A percentile compares a stretch with the other conserved stretches of the same genome.
Conservation (phyloP, 2,113 vertebrate species). For the Drymodes brunneopygia region DNA sequence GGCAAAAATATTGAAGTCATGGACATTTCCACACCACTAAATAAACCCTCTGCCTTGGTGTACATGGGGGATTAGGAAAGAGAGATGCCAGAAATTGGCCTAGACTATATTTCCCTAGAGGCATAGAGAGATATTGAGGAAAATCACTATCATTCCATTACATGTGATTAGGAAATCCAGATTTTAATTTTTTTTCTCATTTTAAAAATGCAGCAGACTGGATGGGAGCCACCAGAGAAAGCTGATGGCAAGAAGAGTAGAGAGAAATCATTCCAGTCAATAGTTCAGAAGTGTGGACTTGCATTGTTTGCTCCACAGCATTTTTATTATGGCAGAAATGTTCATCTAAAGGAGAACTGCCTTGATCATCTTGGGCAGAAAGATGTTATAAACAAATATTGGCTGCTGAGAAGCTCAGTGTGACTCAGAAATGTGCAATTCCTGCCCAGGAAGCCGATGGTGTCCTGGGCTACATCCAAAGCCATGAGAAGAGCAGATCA, state of each 20-base stretch:
- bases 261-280: background rate
- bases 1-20: background rate
- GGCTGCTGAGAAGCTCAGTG: background rate
- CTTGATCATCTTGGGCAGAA: background rate
- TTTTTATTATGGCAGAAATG: background rate
- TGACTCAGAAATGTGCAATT: background rate
- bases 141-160: constrained; percentile 33
- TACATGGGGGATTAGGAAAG: constrained; percentile 43
- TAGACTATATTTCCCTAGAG: constrained; percentile 60
- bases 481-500: too few species aligned
- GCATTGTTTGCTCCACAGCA: background rate
- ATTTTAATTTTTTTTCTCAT: background rate
- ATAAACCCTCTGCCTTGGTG: background rate
- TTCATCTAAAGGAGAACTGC: background rate
- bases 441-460: background rate
- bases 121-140: constrained; percentile 16
- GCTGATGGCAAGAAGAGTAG: background rate
- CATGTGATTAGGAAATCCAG: constrained; percentile 28
- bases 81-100: constrained; percentile 36
- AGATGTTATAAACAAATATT: background rate
- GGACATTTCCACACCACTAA: constrained; percentile 12
- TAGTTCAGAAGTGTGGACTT: background rate
- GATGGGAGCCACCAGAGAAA: background rate
- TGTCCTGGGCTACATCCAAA: too few species aligned
- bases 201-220: background rate